phyloP scores from a whole-genome alignment of 2,888 invertebrate genomes.

The Drosophila mimica region DNA sequence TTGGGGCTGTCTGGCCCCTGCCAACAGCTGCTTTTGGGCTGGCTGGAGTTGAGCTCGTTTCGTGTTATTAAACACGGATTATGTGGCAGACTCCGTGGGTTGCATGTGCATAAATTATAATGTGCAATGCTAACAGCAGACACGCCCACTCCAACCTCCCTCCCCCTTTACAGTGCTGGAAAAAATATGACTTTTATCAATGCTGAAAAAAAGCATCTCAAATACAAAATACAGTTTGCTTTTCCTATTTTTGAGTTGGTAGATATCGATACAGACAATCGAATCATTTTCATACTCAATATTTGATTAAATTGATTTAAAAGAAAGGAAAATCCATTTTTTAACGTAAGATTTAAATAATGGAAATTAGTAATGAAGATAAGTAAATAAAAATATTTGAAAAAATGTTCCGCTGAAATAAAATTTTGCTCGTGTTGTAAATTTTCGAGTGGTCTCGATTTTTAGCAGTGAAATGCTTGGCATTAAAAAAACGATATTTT shows the following conservation, averaged over 20 bases:
- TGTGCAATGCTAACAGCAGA: constrained; percentile 62
- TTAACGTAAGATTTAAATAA: too few species aligned
- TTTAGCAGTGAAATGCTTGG: not conserved
- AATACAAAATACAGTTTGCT: not conserved
- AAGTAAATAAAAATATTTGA: not conserved
- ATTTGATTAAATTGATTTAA: not conserved
- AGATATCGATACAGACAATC: not conserved
- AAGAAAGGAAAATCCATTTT: too few species aligned
- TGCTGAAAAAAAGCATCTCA: not conserved
- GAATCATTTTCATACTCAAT: not conserved
- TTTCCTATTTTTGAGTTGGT: not conserved
- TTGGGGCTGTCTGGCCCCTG: constrained; percentile 34
- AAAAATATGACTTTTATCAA: not conserved
- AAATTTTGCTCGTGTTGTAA: not conserved
- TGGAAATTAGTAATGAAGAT: not conserved
- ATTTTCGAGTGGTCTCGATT: not conserved
- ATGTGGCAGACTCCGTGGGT: constrained; percentile 79
- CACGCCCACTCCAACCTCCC: constrained; percentile 39
- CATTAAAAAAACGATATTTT: not conserved
- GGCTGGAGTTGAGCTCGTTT: constrained; percentile 42
- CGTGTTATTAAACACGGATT: constrained; percentile 81
- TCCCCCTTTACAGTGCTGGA: not conserved
- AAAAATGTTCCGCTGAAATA: not conserved
- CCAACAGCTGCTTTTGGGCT: constrained; percentile 1
- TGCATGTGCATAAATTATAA: constrained; percentile 81